These are phyloP conservation scores for Eremophila alpestris DNA, from an alignment of 2,797 vertebrate species.

Conservation along the genomic window DNA sequence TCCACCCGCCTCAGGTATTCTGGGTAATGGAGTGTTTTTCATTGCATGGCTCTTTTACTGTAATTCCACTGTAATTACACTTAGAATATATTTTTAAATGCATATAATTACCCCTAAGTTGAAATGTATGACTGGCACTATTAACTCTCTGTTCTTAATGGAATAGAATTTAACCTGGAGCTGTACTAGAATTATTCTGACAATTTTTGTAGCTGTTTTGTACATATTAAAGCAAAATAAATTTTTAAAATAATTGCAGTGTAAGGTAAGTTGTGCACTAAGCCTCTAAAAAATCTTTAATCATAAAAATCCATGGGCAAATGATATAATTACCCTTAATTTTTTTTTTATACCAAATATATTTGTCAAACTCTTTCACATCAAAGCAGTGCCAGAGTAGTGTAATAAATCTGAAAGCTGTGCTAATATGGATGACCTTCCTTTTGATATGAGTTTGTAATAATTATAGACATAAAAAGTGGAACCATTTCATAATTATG, in stretches of 20 bases:
- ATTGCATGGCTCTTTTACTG: neutral
- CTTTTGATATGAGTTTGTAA: constrained; percentile 29
- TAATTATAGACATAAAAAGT: constrained; percentile 16
- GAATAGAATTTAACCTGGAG: neutral
- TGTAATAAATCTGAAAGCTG: constrained; percentile 15
- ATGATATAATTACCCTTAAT: constrained; percentile 21
- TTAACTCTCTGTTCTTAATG: neutral
- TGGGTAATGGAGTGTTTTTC: neutral
- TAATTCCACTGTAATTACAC: constrained; percentile 23
- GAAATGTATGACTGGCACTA: neutral
- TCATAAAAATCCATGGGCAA: neutral
- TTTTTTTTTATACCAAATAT: neutral
- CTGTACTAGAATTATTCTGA: neutral
- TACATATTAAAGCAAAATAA: neutral
- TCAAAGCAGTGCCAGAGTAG: constrained; percentile 1
- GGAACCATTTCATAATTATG: neutral
- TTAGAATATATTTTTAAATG: neutral
- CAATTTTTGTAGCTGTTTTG: neutral
- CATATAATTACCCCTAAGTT: neutral
- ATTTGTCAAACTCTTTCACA: constrained; percentile 32
- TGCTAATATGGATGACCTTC: constrained; percentile 1
- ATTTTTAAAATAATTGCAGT: neutral
- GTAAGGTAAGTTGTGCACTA: neutral
- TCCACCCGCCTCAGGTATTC: neutral
- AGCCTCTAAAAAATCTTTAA: neutral